Conservation (phyloP, 2,797 vertebrate genomes). For the Typhlichthys subterraneus region DNA sequence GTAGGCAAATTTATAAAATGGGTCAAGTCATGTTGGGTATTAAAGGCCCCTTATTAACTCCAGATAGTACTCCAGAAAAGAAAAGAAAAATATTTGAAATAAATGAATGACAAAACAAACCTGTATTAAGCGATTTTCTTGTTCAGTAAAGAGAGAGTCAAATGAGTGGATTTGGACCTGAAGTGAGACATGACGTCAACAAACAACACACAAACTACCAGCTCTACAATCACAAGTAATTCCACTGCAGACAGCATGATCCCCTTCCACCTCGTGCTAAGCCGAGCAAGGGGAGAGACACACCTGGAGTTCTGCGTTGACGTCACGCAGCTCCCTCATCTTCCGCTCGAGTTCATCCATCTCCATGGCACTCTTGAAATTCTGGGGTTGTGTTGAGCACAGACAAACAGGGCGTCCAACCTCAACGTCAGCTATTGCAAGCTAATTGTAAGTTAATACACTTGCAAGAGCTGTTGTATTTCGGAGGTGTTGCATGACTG, state of each 20-base stretch:
- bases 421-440: not conserved
- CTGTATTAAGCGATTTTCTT: constrained; percentile 81
- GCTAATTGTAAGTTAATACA: too few relatives aligned
- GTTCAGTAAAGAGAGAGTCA: constrained; percentile 75
- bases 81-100: not conserved
- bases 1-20: too few relatives aligned
- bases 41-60: too few relatives aligned
- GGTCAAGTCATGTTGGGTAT: too few relatives aligned
- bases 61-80: too few relatives aligned
- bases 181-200: not conserved
- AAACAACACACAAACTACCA: not conserved
- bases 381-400: constrained; percentile 68
- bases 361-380: constrained; percentile 82
- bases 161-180: constrained; percentile 82
- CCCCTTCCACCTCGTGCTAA: not conserved
- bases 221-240: not conserved
- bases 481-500: too few relatives aligned
- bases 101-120: constrained; percentile 50
- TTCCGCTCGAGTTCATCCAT: constrained; percentile 82
- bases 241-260: not conserved
- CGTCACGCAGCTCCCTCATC: constrained; percentile 80
- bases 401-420: constrained; percentile 9
- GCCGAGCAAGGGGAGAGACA: not conserved
- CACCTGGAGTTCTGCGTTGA: constrained; percentile 81
- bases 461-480: too few relatives aligned